These are phyloP conservation scores for Neodiprion fabricii DNA, from an alignment of 1,140 invertebrate species.

Conservation along the genomic window DNA sequence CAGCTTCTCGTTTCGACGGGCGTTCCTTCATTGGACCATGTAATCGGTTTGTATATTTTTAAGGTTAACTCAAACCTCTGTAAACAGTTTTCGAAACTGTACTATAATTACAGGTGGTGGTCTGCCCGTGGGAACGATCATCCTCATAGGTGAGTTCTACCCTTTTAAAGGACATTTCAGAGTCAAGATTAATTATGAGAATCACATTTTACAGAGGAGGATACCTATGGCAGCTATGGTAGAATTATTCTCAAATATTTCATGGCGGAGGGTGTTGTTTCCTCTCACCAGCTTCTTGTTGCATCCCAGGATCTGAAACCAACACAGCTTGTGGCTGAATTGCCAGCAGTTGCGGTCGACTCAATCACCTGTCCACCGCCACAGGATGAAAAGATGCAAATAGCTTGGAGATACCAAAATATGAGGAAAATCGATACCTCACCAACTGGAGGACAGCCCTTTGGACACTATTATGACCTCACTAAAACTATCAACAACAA, in stretches of 20 bases:
- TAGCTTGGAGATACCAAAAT: constrained; percentile 87
- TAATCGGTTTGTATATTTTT: constrained; percentile 63
- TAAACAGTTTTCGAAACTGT: not conserved
- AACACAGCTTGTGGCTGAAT: constrained; percentile 65
- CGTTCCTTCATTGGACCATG: constrained; percentile 72
- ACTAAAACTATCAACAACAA: constrained; percentile 73
- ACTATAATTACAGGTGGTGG: constrained; percentile 64
- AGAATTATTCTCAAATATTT: constrained; percentile 82
- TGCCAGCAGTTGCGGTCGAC: constrained; percentile 56
- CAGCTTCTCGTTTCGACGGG: constrained; percentile 75
- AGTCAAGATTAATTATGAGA: constrained; percentile 22
- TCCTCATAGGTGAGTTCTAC: constrained; percentile 62
- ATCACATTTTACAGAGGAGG: constrained; percentile 73
- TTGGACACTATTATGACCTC: constrained; percentile 83
- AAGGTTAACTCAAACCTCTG: constrained; percentile 3
- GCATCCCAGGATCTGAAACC: constrained; percentile 76
- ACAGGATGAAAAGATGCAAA: constrained; percentile 72
- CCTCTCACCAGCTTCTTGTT: constrained; percentile 73
- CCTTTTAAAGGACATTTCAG: constrained; percentile 12
- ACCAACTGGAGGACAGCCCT: constrained; percentile 56
- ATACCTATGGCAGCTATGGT: constrained; percentile 76
- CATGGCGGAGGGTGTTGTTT: constrained; percentile 79
- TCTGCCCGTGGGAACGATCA: constrained; percentile 66
- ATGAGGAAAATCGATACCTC: constrained; percentile 71
- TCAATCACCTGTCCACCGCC: constrained; percentile 26